Base-by-base conservation (phyloP, 2,888 invertebrate genomes). In the Periphyllus acericola region DNA sequence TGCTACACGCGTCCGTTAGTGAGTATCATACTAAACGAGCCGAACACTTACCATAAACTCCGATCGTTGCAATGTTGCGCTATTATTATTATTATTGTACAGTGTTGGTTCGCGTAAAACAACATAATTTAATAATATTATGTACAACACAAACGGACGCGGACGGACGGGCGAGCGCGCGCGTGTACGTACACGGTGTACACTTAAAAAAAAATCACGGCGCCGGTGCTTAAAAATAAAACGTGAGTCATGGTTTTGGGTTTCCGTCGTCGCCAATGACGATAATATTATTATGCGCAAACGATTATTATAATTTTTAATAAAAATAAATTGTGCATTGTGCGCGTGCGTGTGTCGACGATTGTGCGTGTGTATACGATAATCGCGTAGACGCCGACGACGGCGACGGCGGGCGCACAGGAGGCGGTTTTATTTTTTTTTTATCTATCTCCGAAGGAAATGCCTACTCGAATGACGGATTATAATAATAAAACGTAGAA, bases 391-490 rank as follows among this genome's bases (percentile, higher is more conserved):
- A 75, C 83, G 32, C 36, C n/a, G 29, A 40, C 74, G 55, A 29
- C 29, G 36, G 21, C 74, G 55, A 29, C 29, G 36, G 21, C 32
- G 25, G 4, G 36, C 19, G 32, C 5, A 32, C 32, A 2, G 21
- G 25, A 72, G 32, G 46, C 25, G n/a, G n/a, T 36, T 60, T 19
- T 74, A n/a, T 21, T 46, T 55, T 25, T 79, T 4, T 60, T 60
- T 32, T 84, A 21, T 68, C 79, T 79, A 79, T 86, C 86, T 79
- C 19, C 29, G 34, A 55, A 86, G 86, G 86, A 86, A 86, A 86
- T 86, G 55, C 86, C 86, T 86, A 79, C 86, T 86, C 79, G 71
- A 86, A 86, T 86, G 79, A 80, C 86, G 60, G 72, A 60, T 80
- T 87, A 80, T 21, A 55, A 83, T 72, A 34, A 68, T 72, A 34